A percentile compares a stretch with the other conserved stretches of the same genome.
These are phyloP conservation scores for Gibbula magus DNA, from an alignment of 2,888 invertebrate species.

Conservation along the genomic window DNA sequence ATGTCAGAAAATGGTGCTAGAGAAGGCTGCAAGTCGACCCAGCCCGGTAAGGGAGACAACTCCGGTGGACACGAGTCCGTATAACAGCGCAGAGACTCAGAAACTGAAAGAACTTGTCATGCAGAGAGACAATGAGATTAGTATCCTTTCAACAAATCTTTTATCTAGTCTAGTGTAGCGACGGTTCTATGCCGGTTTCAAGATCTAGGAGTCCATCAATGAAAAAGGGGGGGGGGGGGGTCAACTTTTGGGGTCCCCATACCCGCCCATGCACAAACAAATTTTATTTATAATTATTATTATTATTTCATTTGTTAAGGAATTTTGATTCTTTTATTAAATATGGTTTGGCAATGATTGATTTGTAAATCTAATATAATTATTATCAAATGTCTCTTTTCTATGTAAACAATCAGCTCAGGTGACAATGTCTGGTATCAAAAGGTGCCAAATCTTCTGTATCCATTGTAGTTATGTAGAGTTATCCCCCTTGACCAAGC, in stretches of 20 bases:
- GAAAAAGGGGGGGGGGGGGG: too few relatives aligned
- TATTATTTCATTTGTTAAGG: too few relatives aligned
- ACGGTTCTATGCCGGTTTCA: too few relatives aligned
- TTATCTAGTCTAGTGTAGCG: neutral
- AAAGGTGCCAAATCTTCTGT: neutral
- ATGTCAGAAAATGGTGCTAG: slow-evolving; percentile 52
- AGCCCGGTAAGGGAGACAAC: slow-evolving; percentile 32
- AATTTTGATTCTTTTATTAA: too few relatives aligned
- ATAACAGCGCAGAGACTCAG: slow-evolving; percentile 65
- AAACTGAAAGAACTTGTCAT: slow-evolving; percentile 70
- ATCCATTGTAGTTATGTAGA: neutral
- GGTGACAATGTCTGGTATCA: neutral
- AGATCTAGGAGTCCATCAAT: too few relatives aligned
- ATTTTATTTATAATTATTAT: too few relatives aligned
- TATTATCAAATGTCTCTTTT: too few relatives aligned
- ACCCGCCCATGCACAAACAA: too few relatives aligned
- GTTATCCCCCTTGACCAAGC: slow-evolving; percentile 28
- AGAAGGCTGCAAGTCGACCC: slow-evolving; percentile 45
- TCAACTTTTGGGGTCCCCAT: too few relatives aligned
- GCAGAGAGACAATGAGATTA: slow-evolving; percentile 75
- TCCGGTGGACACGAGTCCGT: slow-evolving; percentile 61
- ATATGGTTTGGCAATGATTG: too few relatives aligned
- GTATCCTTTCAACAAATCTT: slow-evolving; percentile 61
- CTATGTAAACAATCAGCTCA: neutral
- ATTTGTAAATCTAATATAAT: too few relatives aligned